Base-by-base conservation (phyloP, 2,888 invertebrate genomes). In the Philonicus albiceps region DNA sequence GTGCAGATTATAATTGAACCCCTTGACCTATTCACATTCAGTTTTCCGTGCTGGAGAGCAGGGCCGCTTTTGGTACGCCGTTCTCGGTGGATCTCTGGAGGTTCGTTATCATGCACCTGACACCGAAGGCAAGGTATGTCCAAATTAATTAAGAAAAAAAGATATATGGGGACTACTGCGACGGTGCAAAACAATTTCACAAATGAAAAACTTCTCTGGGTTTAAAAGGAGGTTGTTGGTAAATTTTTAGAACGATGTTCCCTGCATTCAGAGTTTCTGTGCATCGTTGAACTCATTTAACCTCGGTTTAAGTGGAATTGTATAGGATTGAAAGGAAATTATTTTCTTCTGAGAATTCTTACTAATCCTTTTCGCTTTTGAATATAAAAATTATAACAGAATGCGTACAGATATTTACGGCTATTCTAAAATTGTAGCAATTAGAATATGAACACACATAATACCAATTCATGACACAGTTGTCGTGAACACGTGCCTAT, bases 31-130 rank as follows among this genome's bases (percentile, higher is more conserved):
- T 87, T 89, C 89, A 89, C 87, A 92, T 93, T 85, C 93, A 96
- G 96, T 96, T 90, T 96, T 95, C 92, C 94, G 96, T 53, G 96
- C 96, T 91, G 96, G 96, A 49, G 96, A 96, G 91, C 94, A 94
- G 88, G 96, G 96, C 83, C 95, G 95, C 89, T 96, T 95, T 91
- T 96, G 96, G 96, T 96, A 96, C 91, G 95, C 95, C 40, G 95
- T 96, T 8, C 93, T 96, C 89, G 94, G 95, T 22, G 96, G 96
- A 37, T 94, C 94, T 27, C 92, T 96, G 88, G 95, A 96, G 91
- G 95, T 96, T 73, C 94, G 95, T 89, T 93, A 95, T 87, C 93
- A 93, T 89, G 94, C 94, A 90, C 91, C 93, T 75, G 94, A 94
- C 88, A 90, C 93, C 89, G 94, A 94, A 88, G 91, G 92, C 88